Conservation (phyloP, 2,113 vertebrate genomes). For the Scatophagus argus region DNA sequence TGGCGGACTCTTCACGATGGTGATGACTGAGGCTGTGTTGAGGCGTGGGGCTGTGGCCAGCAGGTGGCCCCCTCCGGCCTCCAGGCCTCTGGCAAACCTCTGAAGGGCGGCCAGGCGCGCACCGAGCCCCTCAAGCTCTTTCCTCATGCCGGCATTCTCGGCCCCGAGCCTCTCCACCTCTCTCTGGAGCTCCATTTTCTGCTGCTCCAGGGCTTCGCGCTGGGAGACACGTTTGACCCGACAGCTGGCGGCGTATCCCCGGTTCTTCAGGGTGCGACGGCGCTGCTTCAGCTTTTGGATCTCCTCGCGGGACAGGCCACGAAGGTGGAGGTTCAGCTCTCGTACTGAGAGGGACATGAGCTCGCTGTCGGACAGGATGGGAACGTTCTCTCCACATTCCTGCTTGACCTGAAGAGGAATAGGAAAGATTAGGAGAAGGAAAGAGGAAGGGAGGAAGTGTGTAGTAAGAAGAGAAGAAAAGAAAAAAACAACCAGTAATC, state of each 20-base stretch:
- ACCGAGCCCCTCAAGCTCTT: conserved; percentile 96
- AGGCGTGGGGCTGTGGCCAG: conserved; percentile 91
- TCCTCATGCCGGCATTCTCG: conserved; percentile 97
- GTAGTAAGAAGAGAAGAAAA: not conserved
- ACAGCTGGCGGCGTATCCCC: conserved; percentile 97
- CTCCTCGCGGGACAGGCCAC: conserved; percentile 96
- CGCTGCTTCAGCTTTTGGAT: conserved; percentile 98
- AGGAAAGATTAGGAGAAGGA: not conserved
- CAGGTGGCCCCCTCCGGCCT: conserved; percentile 87
- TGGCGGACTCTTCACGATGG: conserved; percentile 94
- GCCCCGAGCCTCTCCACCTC: conserved; percentile 97
- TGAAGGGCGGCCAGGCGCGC: conserved; percentile 96
- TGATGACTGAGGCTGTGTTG: conserved; percentile 91
- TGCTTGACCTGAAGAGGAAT: conserved; percentile 92
- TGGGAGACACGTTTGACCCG: conserved; percentile 96
- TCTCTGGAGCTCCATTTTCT: conserved; percentile 96
- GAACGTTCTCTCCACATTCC: conserved; percentile 98
- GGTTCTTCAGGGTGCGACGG: conserved; percentile 95
- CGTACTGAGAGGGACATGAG: conserved; percentile 98
- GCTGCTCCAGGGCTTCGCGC: conserved; percentile 98
- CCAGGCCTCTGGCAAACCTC: conserved; percentile 95
- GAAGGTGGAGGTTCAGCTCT: conserved; percentile 97
- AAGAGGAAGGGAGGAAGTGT: too few relatives aligned
- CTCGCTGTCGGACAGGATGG: conserved; percentile 95
- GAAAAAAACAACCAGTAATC: not conserved